Evolutionary conservation across 2,113 vertebrate genomes (phyloP).

Genomic region (Riparia riparia): DNA sequence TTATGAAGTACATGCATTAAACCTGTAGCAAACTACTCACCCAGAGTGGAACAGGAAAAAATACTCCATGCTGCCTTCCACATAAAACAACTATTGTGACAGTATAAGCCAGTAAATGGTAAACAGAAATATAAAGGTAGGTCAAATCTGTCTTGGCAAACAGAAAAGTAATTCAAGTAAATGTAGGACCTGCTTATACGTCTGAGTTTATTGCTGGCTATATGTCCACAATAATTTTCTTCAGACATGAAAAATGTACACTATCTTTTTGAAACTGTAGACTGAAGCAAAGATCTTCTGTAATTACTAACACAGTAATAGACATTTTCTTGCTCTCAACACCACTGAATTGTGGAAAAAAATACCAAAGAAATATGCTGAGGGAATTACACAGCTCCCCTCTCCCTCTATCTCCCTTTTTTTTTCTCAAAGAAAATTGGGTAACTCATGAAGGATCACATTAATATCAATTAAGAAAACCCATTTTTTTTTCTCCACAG

Average conservation of each 20-base stretch:
- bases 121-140: slow-evolving; percentile 31
- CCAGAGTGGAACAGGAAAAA: background rate
- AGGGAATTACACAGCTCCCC: background rate
- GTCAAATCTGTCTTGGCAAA: background rate
- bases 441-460: background rate
- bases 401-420: background rate
- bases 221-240: slow-evolving; percentile 50
- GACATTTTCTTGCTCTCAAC: slow-evolving; percentile 11
- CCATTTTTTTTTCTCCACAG: background rate
- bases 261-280: slow-evolving; percentile 15
- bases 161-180: slow-evolving; percentile 43
- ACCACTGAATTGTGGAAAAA: background rate
- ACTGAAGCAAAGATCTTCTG: background rate
- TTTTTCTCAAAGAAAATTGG: slow-evolving; percentile 2
- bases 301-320: background rate
- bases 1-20: background rate
- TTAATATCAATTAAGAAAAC: background rate
- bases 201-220: slow-evolving; percentile 22
- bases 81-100: background rate
- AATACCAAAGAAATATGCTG: background rate
- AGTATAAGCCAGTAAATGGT: background rate
- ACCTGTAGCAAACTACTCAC: background rate
- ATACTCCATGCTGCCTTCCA: background rate
- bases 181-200: background rate
- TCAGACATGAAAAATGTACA: slow-evolving; percentile 27